A percentile compares a stretch with the other conserved stretches of the same genome.
These are phyloP conservation scores for Thalassarche chlororhynchos DNA, from an alignment of 2,113 vertebrate species.

Conservation along the genomic window DNA sequence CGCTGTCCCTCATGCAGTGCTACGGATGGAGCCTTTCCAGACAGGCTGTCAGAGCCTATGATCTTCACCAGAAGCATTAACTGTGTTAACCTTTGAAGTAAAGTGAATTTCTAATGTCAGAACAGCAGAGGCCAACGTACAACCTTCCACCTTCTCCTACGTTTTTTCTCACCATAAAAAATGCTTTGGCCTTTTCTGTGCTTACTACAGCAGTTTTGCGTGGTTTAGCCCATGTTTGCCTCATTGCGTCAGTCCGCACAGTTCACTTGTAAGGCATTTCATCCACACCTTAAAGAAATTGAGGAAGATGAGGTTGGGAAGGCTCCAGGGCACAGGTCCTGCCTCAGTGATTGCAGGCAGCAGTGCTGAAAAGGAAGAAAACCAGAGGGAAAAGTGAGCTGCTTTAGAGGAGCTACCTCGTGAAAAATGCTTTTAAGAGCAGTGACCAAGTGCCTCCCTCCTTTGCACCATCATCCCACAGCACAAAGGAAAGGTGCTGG, in stretches of 20 bases:
- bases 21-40: neutral
- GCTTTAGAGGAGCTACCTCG: neutral
- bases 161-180: neutral
- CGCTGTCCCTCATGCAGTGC: neutral
- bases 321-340: neutral
- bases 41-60: neutral
- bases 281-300: conserved; percentile 29
- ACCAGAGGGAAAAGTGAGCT: neutral
- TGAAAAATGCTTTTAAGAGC: neutral
- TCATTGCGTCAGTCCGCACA: neutral
- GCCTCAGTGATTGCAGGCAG: neutral
- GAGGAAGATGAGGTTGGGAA: conserved; percentile 6
- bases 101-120: neutral
- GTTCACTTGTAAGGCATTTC: conserved; percentile 26
- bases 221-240: neutral
- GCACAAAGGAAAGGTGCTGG: neutral
- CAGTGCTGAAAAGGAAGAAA: neutral
- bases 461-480: neutral
- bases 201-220: neutral
- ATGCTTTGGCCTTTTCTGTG: neutral
- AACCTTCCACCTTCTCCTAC: neutral
- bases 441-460: neutral
- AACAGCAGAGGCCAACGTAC: neutral
- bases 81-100: neutral
- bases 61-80: neutral